Percentiles rank a stretch among this genome's conserved stretches.
phyloP scores from a whole-genome alignment of 1,140 invertebrate species.

The Aethina tumida region DNA sequence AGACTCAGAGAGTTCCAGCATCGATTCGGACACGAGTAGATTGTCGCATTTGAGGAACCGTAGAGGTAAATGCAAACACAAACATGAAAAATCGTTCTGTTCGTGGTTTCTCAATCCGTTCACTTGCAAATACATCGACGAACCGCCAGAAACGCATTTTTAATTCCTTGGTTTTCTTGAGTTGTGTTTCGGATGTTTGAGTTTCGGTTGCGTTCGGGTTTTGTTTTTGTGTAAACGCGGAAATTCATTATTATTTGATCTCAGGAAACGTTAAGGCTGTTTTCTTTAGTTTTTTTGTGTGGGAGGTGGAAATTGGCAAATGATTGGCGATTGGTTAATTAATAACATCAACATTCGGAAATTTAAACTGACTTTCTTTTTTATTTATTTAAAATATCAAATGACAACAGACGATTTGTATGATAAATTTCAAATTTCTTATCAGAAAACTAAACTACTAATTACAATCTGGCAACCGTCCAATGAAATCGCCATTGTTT shows the following conservation, averaged over 20 bases:
- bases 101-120: slow-evolving; percentile 56
- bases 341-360: too few relatives aligned
- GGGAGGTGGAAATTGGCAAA: too few relatives aligned
- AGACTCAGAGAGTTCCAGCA: slow-evolving; percentile 76
- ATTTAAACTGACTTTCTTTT: too few relatives aligned
- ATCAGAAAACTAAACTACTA: too few relatives aligned
- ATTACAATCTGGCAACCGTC: too few relatives aligned
- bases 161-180: slow-evolving; percentile 16
- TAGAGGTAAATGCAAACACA: slow-evolving; percentile 41
- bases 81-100: slow-evolving; percentile 48
- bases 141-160: slow-evolving; percentile 36
- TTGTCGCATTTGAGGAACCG: slow-evolving; percentile 52
- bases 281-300: slow-evolving; percentile 3
- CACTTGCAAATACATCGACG: slow-evolving; percentile 58
- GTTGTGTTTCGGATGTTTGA: too few relatives aligned
- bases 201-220: slow-evolving; percentile 1
- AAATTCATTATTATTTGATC: slow-evolving; percentile 7
- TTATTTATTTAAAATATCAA: too few relatives aligned
- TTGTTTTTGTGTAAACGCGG: slow-evolving; percentile 12
- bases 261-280: slow-evolving; percentile 1
- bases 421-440: too few relatives aligned
- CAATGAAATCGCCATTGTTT: too few relatives aligned
- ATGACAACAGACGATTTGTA: too few relatives aligned
- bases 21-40: slow-evolving; percentile 64
- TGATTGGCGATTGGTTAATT: too few relatives aligned